Evolutionary conservation across 2,888 invertebrate genomes (phyloP).

Genomic region (Apamea sordens): DNA sequence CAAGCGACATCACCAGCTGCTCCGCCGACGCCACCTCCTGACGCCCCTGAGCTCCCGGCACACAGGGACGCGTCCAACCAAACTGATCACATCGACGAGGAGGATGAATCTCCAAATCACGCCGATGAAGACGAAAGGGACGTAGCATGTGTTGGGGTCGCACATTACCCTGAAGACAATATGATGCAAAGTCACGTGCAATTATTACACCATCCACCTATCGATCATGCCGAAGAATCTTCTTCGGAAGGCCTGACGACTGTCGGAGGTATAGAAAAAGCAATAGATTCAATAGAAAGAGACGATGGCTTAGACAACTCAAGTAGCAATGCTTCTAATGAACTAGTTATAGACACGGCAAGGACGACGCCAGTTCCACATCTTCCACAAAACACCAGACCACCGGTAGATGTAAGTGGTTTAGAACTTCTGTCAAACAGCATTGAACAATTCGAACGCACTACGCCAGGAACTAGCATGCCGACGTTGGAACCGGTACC

Average conservation of each 20-base stretch:
- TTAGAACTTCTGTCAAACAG: conserved; percentile 95
- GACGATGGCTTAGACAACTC: conserved; percentile 84
- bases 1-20: conserved; percentile 91
- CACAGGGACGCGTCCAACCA: conserved; percentile 95
- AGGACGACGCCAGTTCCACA: conserved; percentile 76
- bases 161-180: conserved; percentile 85
- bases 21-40: conserved; percentile 88
- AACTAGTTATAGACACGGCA: conserved; percentile 87
- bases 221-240: conserved; percentile 85
- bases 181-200: conserved; percentile 71
- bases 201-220: conserved; percentile 72
- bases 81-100: conserved; percentile 94
- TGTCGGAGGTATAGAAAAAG: conserved; percentile 84
- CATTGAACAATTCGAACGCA: conserved; percentile 94
- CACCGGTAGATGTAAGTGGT: conserved; percentile 93
- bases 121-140: conserved; percentile 87
- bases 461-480: conserved; percentile 82
- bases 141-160: conserved; percentile 86
- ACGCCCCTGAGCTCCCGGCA: conserved; percentile 91
- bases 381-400: conserved; percentile 68
- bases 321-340: conserved; percentile 85
- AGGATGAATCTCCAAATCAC: conserved; percentile 90
- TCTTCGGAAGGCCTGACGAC: conserved; percentile 82
- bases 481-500: conserved; percentile 80
- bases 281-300: conserved; percentile 85